These are phyloP conservation scores for Aphelocoma californica DNA, from an alignment of 2,797 vertebrate species.

Conservation along the genomic window DNA sequence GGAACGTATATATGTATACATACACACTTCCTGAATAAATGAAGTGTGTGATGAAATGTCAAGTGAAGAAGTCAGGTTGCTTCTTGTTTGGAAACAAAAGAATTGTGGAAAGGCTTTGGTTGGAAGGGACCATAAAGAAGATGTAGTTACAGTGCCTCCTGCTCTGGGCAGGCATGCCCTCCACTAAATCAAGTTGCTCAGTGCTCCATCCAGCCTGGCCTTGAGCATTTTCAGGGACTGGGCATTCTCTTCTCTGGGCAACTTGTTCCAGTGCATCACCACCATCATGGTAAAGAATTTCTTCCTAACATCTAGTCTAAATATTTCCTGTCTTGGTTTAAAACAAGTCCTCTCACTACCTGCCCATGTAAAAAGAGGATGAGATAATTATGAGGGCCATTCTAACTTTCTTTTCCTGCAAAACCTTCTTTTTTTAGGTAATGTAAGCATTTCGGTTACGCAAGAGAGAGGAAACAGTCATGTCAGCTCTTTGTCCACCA, in stretches of 20 bases:
- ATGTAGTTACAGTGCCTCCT: neutral
- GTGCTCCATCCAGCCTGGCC: neutral
- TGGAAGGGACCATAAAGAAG: neutral
- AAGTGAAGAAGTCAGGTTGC: neutral
- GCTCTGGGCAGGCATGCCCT: neutral
- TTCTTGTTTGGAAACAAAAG: neutral
- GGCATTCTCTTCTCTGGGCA: neutral
- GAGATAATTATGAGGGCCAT: neutral
- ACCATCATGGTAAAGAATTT: neutral
- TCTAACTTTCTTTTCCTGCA: neutral
- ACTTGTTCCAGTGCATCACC: neutral
- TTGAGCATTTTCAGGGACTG: neutral
- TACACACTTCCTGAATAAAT: neutral
- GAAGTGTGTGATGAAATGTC: neutral
- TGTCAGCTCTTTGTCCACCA: slow-evolving; percentile 92
- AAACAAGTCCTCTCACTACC: neutral
- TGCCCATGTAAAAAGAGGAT: neutral
- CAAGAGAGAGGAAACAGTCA: slow-evolving; percentile 54
- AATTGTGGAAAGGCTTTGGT: neutral
- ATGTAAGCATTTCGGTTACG: neutral
- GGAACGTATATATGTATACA: neutral
- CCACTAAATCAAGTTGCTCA: neutral
- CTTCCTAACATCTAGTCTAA: neutral
- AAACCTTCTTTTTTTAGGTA: neutral
- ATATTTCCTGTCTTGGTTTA: neutral